Base-by-base conservation (phyloP, 2,113 vertebrate genomes). In the Seriola rivoliana region DNA sequence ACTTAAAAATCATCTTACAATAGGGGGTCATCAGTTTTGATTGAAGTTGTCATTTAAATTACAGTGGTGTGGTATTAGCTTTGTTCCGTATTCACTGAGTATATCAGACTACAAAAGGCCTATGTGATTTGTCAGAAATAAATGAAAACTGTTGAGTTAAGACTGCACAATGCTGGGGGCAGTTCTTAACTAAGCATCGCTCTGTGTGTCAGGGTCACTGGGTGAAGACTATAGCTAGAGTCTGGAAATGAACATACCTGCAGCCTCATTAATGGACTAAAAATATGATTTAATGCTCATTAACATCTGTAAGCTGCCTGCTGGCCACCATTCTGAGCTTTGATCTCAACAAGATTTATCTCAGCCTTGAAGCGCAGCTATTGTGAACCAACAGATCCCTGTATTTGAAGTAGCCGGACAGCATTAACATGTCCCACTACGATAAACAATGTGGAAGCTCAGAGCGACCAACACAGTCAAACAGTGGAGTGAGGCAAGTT, bases 241-340 rank as follows among this genome's bases (percentile, higher is more conserved):
- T 77, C 75, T 85, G 67, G 71, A 84, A 90, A 82, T 87, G n/a
- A 38, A 68, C 85, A 42, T 32, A 80, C 54, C 48, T 82, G n/a
- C 11, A n/a, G 68, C 60, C 86, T 86, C 78, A 85, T 91, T 93
- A 93, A 76, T 90, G 69, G 71, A 78, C 70, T 62, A 4, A 81
- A 85, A 82, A 84, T 85, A 88, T 85, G 80, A 92, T 89, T 91
- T 86, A 92, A 90, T 71, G 90, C 80, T 92, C 93, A 92, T 89
- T 93, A 91, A 89, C 87, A 23, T 73, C 65, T 34, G 67, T n/a
- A 66, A 80, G 75, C 80, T 81, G 85, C 78, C 87, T n/a, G 40
- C 75, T 81, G 74, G 83, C 63, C 82, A 80, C 71, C 65, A 75
- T 65, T 84, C 73, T 44, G 50, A 71, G 84, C 90, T 93, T 94